Base-by-base conservation (phyloP, 2,113 vertebrate species). In the Ramphastos sulfuratus region DNA sequence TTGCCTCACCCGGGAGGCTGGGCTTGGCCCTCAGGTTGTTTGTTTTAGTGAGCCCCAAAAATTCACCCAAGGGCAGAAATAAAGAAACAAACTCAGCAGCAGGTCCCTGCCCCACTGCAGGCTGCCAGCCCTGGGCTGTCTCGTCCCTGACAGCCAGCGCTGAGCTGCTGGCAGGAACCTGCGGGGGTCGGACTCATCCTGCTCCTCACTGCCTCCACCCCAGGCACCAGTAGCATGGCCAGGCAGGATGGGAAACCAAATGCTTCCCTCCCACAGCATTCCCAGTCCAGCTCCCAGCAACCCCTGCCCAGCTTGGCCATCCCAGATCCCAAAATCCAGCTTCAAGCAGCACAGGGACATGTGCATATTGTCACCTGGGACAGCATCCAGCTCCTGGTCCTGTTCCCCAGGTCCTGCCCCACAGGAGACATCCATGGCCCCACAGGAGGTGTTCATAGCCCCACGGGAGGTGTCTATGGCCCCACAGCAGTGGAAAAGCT, bases 251-350 rank as follows among this genome's bases (percentile, higher is more conserved):
- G 1, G 5, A 16, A 16, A 46, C 44, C 44, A 46, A 46, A 46
- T 7, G 44, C 17, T 42, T 46, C 44, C 44, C 12, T 58, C 42
- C 33, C 0, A 0, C 1, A 0, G 14, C 7, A 0, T n/a, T 39
- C 58, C 33, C 73, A 55, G 73, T 27, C 84, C 73, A 21, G 48
- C 48, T 78, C 64, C 65, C 28, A 19, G 59, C 1, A 0, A 15
- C 19, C 35, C 64, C 66, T 39, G 15, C 50, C 50, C 0, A 0
- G 16, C 30, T 59, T 17, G 18, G 19, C 27, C 55, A 46, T 14
- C n/a, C 56, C 23, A 24, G 30, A 15, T 15, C 11, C 39, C 25
- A 15, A 15, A 65, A 59, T 9, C 5, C 18, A 25, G 31, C 54
- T 46, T 18, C 8, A 31, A 10, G 13, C 30, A 18, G 65, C 65